A percentile compares a stretch with the other conserved stretches of the same genome.
Conservation (phyloP, 2,888 invertebrate species). For the Nomada lathburiana region DNA sequence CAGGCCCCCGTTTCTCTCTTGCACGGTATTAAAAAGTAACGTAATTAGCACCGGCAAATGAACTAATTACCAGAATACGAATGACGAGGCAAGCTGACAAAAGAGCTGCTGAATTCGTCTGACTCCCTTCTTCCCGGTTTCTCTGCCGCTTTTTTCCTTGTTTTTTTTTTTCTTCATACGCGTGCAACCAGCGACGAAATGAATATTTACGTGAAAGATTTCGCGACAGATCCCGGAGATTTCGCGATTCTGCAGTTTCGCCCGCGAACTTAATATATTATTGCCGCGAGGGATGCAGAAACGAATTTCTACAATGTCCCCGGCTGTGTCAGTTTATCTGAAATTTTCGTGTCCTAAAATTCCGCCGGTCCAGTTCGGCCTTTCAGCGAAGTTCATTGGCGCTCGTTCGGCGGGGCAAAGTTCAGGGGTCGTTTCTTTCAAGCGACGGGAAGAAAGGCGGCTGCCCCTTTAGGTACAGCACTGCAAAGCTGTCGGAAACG, state of each 20-base stretch:
- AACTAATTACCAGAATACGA: conserved; percentile 83
- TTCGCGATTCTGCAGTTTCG: no score
- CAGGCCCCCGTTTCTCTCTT: conserved; percentile 54
- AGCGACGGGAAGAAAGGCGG: conserved; percentile 12
- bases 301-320: no score
- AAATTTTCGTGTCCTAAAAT: not conserved
- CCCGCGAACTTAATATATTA: no score
- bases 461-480: conserved; percentile 37
- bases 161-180: conserved; percentile 30
- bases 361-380: not conserved
- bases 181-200: not conserved
- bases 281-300: no score
- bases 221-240: no score
- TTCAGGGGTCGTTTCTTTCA: conserved; percentile 28
- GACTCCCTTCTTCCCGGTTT: conserved; percentile 49
- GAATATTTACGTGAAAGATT: not conserved
- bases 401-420: not conserved
- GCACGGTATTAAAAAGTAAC: conserved; percentile 75
- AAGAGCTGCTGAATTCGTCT: conserved; percentile 63
- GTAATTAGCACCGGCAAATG: conserved; percentile 82
- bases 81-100: conserved; percentile 77
- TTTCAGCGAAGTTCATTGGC: not conserved
- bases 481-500: conserved; percentile 49
- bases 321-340: no score
- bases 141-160: conserved; percentile 33